Percentiles rank a stretch among this genome's conserved stretches.
Evolutionary conservation across 2,797 vertebrate genomes (phyloP).

Genomic region (Urocyon cinereoargenteus): DNA sequence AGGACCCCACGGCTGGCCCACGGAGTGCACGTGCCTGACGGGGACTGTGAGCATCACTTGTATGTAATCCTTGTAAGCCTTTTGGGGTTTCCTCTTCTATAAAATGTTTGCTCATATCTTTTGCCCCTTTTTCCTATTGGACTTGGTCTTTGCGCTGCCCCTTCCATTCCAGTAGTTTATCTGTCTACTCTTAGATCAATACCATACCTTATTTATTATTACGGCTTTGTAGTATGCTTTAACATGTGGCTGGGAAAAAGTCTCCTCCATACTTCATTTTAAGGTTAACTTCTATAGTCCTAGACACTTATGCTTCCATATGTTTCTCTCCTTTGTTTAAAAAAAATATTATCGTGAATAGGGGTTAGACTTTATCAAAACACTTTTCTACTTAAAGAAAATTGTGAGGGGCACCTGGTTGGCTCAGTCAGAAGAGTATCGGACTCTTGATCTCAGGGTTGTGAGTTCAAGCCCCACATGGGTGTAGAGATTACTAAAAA

Average conservation of each 20-base stretch:
- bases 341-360: not conserved
- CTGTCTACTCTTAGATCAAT: not conserved
- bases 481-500: not conserved
- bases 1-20: not conserved
- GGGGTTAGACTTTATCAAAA: not conserved
- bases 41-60: not conserved
- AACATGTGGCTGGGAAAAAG: not conserved
- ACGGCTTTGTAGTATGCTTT: not conserved
- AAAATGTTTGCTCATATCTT: not conserved
- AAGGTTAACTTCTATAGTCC: not conserved
- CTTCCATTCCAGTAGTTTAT: not conserved
- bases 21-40: too few species aligned
- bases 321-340: not conserved
- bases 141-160: not conserved
- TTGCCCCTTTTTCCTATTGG: not conserved
- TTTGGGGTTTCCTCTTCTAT: not conserved
- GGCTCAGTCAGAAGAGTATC: not conserved
- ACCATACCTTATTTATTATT: not conserved
- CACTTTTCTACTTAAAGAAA: constrained; percentile 15
- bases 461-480: not conserved
- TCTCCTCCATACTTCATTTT: not conserved
- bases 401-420: not conserved
- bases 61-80: not conserved
- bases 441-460: not conserved
- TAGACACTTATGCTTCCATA: not conserved